Evolutionary conservation across 2,113 vertebrate genomes (phyloP), one percentile per base, ranked within the genome.

Genomic region (Progne subis): DNA sequence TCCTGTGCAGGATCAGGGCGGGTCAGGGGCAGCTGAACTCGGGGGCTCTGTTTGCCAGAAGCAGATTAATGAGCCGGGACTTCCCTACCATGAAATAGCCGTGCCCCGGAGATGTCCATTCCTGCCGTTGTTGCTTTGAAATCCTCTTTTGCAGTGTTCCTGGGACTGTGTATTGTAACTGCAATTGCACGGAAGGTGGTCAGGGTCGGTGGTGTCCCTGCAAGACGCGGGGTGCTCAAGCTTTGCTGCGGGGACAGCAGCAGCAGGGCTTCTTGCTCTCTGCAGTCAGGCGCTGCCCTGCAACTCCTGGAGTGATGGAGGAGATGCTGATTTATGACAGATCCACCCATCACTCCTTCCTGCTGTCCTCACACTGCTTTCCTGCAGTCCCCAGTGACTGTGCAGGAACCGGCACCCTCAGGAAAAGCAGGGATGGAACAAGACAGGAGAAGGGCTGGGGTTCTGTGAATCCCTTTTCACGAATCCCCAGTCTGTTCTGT

Each of bases 111-210:
- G 47, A n/a, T 1, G 6, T 18, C 70, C 23, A 3, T 16, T 34
- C 41, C 61, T 59, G 57, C 9, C 5, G 14, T 60, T 18, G 20
- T 57, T 32, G 29, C 49, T 91, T 64, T 59, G 59, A 74, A 86
- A 65, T 43, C 28, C 9, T 71, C 28, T 41, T 57, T 56, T 68
- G 53, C 9, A 1, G 41, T 3, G 19, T 18, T 43, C 29, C 43
- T 5, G 32, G 19, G 37, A 44, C 23, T 19, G 44, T 2, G 15
- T 85, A 94, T 88, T 43, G 37, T 93, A 82, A 86, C 67, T 50
- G 67, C 24, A 3, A 0, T 15, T 10, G 53, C 44, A 20, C 1
- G 0, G 29, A 47, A 23, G 8, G 28, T 20, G 43, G 3, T 18
- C 2, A 4, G 49, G 25, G 26, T 7, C 49, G 67, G 59, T 12